Conservation (phyloP, 2,888 invertebrate species). For the Malthinus seriepunctatus region DNA sequence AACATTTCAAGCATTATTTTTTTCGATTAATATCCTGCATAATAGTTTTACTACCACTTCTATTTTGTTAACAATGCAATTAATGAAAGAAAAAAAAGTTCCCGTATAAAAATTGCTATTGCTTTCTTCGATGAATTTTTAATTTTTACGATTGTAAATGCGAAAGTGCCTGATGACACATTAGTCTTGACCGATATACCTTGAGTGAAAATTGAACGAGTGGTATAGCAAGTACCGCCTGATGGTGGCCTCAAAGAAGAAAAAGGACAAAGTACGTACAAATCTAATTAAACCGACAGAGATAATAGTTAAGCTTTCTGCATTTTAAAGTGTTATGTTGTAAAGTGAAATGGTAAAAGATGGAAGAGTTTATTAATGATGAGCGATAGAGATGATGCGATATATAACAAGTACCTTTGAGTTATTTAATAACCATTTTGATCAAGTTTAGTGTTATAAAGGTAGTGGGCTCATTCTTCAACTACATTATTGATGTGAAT, state of each 20-base stretch:
- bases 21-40: no score
- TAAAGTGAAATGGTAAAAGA: constrained; percentile 23
- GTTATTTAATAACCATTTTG: constrained; percentile 15
- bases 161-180: constrained; percentile 26
- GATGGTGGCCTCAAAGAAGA: constrained; percentile 19
- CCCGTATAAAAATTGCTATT: no score
- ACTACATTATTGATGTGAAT: constrained; percentile 19
- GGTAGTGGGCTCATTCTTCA: constrained; percentile 21
- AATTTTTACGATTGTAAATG: not conserved
- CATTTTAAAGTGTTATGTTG: not conserved
- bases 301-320: constrained; percentile 7
- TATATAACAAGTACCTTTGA: constrained; percentile 20
- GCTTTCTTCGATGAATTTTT: no score
- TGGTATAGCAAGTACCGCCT: constrained; percentile 26
- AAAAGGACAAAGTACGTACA: constrained; percentile 6
- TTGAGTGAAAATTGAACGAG: constrained; percentile 19
- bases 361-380: constrained; percentile 3
- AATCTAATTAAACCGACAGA: not conserved
- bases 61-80: no score
- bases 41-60: no score
- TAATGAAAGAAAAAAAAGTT: no score
- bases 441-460: constrained; percentile 33
- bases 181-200: constrained; percentile 27
- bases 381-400: constrained; percentile 7
- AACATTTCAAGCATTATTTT: no score